Base-by-base conservation (phyloP, 2,888 invertebrate species). In the Nasonovia ribisnigri region DNA sequence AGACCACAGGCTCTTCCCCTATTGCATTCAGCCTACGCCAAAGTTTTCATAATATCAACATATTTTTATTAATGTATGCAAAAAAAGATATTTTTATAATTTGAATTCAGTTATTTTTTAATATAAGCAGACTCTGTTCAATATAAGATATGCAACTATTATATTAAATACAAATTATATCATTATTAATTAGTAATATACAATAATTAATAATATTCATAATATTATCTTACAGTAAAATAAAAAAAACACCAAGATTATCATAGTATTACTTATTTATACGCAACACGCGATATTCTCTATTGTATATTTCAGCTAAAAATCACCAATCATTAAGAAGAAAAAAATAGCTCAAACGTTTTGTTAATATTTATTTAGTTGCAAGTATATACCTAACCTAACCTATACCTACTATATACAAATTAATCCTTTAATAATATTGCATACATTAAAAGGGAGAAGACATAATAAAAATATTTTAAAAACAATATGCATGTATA, bases 301-400 rank as follows among this genome's bases (percentile, higher is more conserved):
- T 67, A n/a, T 67, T 67, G 16, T n/a, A 77, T n/a, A n/a, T n/a
- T n/a, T 67, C n/a, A 67, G 67, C 67, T 77, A 67, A 67, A 67
- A 67, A 5, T 16, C 16, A 16, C n/a, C 5, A 67, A 67, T 36
- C 8, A 36, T 16, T 36, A 8, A 77, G 16, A 24, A 36, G 16
- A 20, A 36, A 36, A 77, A 77, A 8, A 20, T 24, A 36, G 8
- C 20, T 77, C 8, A 6, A 77, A 20, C 20, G 8, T 36, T 77
- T 36, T 36, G 36, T 77, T 77, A 24, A 20, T 1, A 77, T 77
- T 77, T 36, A 77, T 77, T 77, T 36, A 36, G 20, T 77, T 36
- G 20, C 16, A 67, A 36, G n/a, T 67, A 24, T n/a, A n/a, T n/a
- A n/a, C n/a, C n/a, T n/a, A n/a, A n/a, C n/a, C n/a, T n/a, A n/a